Conservation (phyloP, 2,888 invertebrate species). For the Philaethria dido region DNA sequence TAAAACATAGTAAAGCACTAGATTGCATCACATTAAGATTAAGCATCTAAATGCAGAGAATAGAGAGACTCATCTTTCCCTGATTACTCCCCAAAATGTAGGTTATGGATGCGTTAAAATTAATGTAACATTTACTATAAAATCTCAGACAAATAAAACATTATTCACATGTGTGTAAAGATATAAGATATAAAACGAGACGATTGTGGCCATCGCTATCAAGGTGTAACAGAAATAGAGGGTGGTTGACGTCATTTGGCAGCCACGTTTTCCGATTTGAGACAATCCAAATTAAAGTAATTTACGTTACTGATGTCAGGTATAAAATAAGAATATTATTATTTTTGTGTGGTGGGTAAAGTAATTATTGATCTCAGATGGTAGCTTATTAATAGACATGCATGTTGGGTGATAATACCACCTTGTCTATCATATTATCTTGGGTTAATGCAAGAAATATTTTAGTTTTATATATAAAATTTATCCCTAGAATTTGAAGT, state of each 20-base stretch:
- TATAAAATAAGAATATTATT: not conserved
- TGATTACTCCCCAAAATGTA: not conserved
- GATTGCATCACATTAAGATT: too few relatives aligned
- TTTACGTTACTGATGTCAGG: constrained; percentile 3
- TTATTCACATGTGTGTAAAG: not conserved
- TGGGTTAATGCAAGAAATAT: too few relatives aligned
- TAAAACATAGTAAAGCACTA: too few relatives aligned
- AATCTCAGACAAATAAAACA: not conserved
- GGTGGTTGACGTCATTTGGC: constrained; percentile 40
- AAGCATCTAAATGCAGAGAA: too few relatives aligned
- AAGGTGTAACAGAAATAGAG: constrained; percentile 39
- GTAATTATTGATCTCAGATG: too few relatives aligned
- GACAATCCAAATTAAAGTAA: constrained; percentile 23
- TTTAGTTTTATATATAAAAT: too few relatives aligned
- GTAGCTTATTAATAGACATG: too few relatives aligned
- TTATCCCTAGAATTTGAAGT: too few relatives aligned
- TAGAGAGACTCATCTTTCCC: too few relatives aligned
- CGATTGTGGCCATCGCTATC: constrained; percentile 18
- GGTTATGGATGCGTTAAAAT: not conserved
- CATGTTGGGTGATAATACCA: too few relatives aligned
- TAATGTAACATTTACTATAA: not conserved
- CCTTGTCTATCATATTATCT: too few relatives aligned
- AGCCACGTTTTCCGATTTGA: constrained; percentile 37
- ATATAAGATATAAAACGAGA: constrained; percentile 8
- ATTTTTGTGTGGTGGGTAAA: too few relatives aligned